Evolutionary conservation across 2,113 vertebrate genomes (phyloP).

Genomic region (Muscicapa adusta): DNA sequence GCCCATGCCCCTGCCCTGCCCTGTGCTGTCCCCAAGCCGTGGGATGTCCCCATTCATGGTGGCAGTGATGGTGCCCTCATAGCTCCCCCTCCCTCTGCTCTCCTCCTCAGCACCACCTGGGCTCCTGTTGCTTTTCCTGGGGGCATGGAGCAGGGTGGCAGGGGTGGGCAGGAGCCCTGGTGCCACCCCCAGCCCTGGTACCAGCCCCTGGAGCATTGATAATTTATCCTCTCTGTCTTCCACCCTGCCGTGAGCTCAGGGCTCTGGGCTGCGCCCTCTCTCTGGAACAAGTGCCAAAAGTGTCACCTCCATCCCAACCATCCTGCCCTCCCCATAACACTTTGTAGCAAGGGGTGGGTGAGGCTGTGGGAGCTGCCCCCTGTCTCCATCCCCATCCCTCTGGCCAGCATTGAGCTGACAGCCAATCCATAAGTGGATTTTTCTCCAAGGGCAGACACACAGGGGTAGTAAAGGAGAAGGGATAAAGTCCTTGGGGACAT

Average conservation of each 20-base stretch:
- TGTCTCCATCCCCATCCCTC: background rate
- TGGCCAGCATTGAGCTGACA: background rate
- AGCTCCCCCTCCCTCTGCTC: background rate
- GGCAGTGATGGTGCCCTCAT: background rate
- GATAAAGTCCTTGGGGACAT: background rate
- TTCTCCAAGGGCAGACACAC: background rate
- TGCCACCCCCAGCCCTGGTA: background rate
- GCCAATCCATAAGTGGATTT: background rate
- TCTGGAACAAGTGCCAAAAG: constrained; percentile 54
- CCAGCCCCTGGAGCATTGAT: background rate
- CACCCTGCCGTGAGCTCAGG: background rate
- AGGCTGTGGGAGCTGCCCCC: background rate
- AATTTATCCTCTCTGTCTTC: constrained; percentile 23
- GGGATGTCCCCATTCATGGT: background rate
- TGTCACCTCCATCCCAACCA: background rate
- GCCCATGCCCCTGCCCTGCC: background rate
- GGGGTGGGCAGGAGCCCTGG: background rate
- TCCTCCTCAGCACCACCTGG: background rate
- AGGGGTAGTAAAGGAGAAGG: background rate
- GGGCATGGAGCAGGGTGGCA: background rate
- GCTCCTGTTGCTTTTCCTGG: background rate
- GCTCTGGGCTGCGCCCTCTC: background rate
- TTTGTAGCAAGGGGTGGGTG: background rate
- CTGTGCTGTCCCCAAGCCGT: background rate
- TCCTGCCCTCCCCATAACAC: background rate